Evolutionary conservation across 1,140 invertebrate genomes (phyloP).

Genomic region (Riptortus pedestris): DNA sequence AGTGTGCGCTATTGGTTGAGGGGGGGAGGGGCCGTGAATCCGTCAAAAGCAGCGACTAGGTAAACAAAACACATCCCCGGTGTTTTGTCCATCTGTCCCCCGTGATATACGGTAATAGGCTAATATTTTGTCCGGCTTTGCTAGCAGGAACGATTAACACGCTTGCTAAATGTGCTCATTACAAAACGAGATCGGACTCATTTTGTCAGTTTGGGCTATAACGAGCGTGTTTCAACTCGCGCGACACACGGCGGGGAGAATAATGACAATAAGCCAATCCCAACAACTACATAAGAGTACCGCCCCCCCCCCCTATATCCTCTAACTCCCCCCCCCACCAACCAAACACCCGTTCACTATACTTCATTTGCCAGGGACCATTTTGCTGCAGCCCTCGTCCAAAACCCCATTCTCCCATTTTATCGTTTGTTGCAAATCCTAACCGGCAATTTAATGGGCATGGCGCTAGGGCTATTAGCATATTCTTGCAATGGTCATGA

Average conservation of each 20-base stretch:
- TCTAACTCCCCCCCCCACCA: neutral
- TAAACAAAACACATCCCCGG: conserved; percentile 13
- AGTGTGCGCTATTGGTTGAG: neutral
- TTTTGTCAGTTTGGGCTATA: conserved; percentile 8
- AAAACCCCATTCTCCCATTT: too few relatives aligned
- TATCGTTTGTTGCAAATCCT: too few relatives aligned
- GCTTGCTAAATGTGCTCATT: conserved; percentile 11
- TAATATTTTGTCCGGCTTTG: conserved; percentile 3
- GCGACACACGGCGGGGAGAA: neutral
- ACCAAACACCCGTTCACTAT: neutral
- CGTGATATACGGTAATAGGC: conserved; percentile 12
- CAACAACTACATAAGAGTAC: neutral
- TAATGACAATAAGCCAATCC: conserved; percentile 10
- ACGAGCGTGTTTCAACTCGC: conserved; percentile 3
- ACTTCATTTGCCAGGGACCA: neutral
- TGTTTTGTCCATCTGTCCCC: conserved; percentile 8
- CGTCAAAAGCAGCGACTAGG: conserved; percentile 12
- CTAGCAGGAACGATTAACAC: conserved; percentile 4
- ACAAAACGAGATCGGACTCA: neutral
- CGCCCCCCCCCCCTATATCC: neutral
- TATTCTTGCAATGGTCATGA: too few relatives aligned
- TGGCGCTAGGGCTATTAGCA: too few relatives aligned
- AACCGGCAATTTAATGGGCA: too few relatives aligned
- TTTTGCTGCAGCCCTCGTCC: too few relatives aligned
- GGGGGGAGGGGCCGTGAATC: neutral